Base-by-base conservation (phyloP, 2,797 vertebrate genomes). In the Atherinosoma microstoma region DNA sequence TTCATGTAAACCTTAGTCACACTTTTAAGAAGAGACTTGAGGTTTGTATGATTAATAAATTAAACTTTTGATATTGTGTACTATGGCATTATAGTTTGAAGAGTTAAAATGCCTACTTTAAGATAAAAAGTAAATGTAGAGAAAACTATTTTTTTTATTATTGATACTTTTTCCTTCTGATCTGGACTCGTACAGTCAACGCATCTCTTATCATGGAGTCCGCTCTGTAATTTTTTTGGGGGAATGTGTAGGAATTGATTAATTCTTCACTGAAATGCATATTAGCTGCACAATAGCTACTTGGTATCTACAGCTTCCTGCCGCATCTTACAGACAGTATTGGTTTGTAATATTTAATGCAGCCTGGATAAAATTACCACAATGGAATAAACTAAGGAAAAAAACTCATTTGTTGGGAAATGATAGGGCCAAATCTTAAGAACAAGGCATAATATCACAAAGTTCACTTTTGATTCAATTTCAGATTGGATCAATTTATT, bases 301-400 rank as follows among this genome's bases (percentile, higher is more conserved):
- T 38, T 64, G 27, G 54, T 53, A 62, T 1, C 0, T 32, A 38
- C 30, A 2, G 2, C 3, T 30, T 54, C 0, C 34, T 47, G n/a
- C 15, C 6, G 54, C 1, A 67, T 3, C 1, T n/a, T 58, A 13
- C 1, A 4, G 5, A 16, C 13, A 34, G 1, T 61, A 45, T 45
- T 15, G n/a, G 18, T 59, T 40, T n/a, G 42, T 38, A 51, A 42
- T 29, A 36, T 30, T n/a, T 5, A 12, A 32, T 16, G 0, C 15
- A 2, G 1, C 15, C 13, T 10, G 56, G 1, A 4, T 3, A 54
- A 3, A 32, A 1, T 8, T 10, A 58, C 24, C 0, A 18, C 13
- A 54, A 11, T 56, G 22, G 1, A 22, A 38, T 27, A 34, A 58
- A 30, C 24, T 35, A 0, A 6, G 45, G 20, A 36, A 53, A 24